These are phyloP conservation scores for Eulithis prunata DNA, from an alignment of 2,888 invertebrate genomes.

Conservation along the genomic window DNA sequence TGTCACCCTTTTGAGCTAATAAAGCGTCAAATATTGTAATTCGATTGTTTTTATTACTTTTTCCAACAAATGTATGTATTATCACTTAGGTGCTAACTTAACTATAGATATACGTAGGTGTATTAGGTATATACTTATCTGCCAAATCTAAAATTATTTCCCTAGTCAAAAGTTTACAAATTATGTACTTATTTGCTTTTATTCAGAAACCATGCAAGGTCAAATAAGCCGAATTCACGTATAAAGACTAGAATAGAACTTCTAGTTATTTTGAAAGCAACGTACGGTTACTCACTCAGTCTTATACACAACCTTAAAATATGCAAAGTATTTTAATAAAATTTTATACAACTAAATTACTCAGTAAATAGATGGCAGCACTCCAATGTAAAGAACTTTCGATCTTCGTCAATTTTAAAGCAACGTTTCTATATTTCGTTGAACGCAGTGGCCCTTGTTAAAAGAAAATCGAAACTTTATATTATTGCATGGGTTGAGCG, in stretches of 20 bases:
- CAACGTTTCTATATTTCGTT: background rate
- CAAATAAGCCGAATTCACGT: constrained; percentile 16
- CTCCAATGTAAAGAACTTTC: background rate
- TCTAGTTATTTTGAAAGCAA: constrained; percentile 21
- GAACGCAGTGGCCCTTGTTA: too few relatives aligned
- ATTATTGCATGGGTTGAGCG: too few relatives aligned
- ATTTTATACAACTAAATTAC: background rate
- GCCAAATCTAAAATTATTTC: too few relatives aligned
- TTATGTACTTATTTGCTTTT: background rate
- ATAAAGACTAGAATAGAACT: constrained; percentile 15
- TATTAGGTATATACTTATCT: background rate
- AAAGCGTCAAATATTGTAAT: constrained; percentile 81
- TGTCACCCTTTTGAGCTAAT: constrained; percentile 81
- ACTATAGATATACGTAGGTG: background rate
- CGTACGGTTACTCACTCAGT: constrained; percentile 32
- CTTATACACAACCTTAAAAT: constrained; percentile 15
- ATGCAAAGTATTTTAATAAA: background rate
- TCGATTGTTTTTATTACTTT: constrained; percentile 66
- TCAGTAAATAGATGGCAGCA: background rate
- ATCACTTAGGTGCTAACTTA: constrained; percentile 3
- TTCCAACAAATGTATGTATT: constrained; percentile 9
- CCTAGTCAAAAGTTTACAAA: background rate
- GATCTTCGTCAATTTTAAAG: background rate
- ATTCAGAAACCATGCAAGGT: too few relatives aligned
- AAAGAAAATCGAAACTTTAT: too few relatives aligned